Conservation (phyloP, 2,113 vertebrate genomes). For the Candoia aspera region DNA sequence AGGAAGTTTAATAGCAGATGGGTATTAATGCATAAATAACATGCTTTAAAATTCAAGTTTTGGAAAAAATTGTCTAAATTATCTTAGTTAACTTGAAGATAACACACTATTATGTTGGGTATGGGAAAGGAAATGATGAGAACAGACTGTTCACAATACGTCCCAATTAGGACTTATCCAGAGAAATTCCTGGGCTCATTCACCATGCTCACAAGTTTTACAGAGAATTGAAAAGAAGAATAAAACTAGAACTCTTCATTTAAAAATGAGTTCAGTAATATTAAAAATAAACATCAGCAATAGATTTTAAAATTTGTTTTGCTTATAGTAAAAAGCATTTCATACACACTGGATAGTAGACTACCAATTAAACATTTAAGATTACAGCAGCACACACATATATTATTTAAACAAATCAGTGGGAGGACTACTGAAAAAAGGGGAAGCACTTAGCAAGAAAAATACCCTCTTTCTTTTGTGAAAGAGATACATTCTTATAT, state of each 20-base stretch:
- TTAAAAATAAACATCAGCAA: neutral
- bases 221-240: neutral
- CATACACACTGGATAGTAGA: neutral
- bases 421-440: neutral
- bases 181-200: neutral
- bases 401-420: constrained; percentile 1
- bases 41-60: neutral
- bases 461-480: neutral
- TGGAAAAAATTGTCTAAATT: neutral
- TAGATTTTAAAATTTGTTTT: neutral
- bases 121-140: neutral
- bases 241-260: neutral
- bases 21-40: neutral
- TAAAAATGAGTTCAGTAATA: neutral
- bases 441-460: neutral
- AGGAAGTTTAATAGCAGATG: neutral
- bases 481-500: neutral
- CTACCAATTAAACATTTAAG: neutral
- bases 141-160: neutral
- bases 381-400: neutral
- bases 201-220: neutral
- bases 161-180: neutral
- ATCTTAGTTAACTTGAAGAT: neutral
- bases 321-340: constrained; percentile 8
- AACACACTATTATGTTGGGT: neutral